Base-by-base conservation (phyloP, 2,888 invertebrate genomes). In the Itoplectis maculator region DNA sequence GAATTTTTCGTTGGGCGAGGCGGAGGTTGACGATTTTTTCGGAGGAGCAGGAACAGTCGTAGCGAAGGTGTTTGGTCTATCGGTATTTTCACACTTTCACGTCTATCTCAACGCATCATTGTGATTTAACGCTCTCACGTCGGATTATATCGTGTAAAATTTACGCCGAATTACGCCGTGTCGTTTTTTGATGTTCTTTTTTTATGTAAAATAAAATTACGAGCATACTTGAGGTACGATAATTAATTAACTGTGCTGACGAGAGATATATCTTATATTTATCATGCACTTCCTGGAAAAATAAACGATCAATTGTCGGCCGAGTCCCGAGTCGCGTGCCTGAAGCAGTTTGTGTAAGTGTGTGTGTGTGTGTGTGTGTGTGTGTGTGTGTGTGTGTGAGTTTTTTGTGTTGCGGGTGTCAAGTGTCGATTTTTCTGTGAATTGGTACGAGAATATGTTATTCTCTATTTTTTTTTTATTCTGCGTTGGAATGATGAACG, bases 251-350 rank as follows among this genome's bases (percentile, higher is more conserved):
- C 54, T 63, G 49, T 63, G 73, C 20, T 18, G 70, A 42, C 54
- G 70, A 56, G 54, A 70, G 49, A 63, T 37, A 47, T 51, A n/a
- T 51, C 49, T 74, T 74, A 74, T 74, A 61, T 37, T 51, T 74
- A 74, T 40, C 74, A 74, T 74, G 74, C 74, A 65, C 6, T 51
- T 20, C 74, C 51, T 74, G 20, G 18, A 3, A 63, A 63, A 74
- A 69, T n/a, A 35, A 45, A 15, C 18, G 54, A 51, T 56, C 8
- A 70, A 56, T 42, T 63, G 23, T 63, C 74, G 74, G 37, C 37
- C 51, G 49, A 74, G 35, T 40, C 49, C n/a, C 49, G 61, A 61
- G 37, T 65, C 63, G 63, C 49, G 74, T 74, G 74, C 63, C 63
- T 74, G 11, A 74, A 63, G 74, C 74, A 29, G 23, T 56, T 23